Base-by-base conservation (phyloP, 2,113 vertebrate species). In the Silurus meridionalis region DNA sequence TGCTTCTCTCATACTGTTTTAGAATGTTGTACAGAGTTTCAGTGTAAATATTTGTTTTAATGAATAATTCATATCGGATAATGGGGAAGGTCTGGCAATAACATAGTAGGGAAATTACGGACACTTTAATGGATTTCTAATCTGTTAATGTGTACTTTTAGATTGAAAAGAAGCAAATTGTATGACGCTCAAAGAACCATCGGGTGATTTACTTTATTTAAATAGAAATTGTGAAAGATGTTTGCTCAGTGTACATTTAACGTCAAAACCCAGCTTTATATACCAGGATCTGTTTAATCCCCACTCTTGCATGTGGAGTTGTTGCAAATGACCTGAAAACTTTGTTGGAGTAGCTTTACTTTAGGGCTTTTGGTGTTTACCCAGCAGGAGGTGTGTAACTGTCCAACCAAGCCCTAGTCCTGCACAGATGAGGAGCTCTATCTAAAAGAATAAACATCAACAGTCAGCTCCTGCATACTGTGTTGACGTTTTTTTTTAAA, bases 261-360 rank as follows among this genome's bases (percentile, higher is more conserved):
- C 58, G 85, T 89, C 92, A 87, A 88, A 80, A 46, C 17, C 23
- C 92, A 88, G 93, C 91, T 93, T 81, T 89, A 89, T 17, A 78
- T 83, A 91, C 94, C 93, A 94, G 94, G 94, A 95, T 95, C 90
- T 94, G 80, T 93, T 88, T 95, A 95, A 95, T 94, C 94, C 94
- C 88, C 89, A 91, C 89, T 90, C 93, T 93, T 92, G 87, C 88
- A 87, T 88, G n/a, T 57, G 19, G 14, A 82, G 78, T 87, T 87
- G 75, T 84, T 52, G 58, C 71, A 67, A 79, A 87, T 63, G 46
- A 78, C 13, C 79, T 28, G 58, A 84, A n/a, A 86, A 80, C 84
- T 88, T 89, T 87, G 86, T 87, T 82, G 55, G 79, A 74, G 87
- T 84, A 83, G 86, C 90, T 84, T 86, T 84, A 85, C 88, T 90